Conservation (phyloP, 2,888 invertebrate genomes). For the Timandra comae region DNA sequence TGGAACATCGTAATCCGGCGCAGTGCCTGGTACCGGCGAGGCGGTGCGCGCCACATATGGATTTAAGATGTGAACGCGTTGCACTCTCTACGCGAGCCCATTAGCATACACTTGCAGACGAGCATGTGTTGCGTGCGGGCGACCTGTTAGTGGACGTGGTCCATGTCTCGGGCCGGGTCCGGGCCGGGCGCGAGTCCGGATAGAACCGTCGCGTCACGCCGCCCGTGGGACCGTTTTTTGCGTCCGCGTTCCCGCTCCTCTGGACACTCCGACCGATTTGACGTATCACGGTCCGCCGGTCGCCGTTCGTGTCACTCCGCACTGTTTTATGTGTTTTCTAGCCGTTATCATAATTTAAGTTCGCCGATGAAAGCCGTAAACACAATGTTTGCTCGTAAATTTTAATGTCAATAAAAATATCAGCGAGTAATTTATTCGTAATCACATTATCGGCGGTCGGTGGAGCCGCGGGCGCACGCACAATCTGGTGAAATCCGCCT, state of each 20-base stretch:
- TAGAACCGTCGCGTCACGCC: not conserved
- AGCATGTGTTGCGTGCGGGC: conserved; percentile 1
- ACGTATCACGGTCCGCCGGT: no score
- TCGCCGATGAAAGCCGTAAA: not conserved
- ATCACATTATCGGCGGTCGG: conserved; percentile 4
- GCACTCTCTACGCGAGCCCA: conserved; percentile 1
- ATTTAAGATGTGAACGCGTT: no score
- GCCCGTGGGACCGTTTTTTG: not conserved
- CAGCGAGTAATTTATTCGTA: not conserved
- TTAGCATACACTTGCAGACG: conserved; percentile 12
- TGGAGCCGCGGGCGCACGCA: not conserved
- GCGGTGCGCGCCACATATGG: no score
- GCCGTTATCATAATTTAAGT: not conserved
- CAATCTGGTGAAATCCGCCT: not conserved
- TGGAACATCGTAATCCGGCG: no score
- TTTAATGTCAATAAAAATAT: not conserved
- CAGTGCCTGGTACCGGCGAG: no score
- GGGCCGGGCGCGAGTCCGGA: not conserved
- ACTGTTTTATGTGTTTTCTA: no score
- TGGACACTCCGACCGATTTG: no score
- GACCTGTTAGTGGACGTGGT: not conserved
- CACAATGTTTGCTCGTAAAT: no score
- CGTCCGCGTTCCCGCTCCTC: not conserved
- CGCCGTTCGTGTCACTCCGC: not conserved
- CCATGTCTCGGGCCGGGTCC: not conserved